Base-by-base conservation (phyloP, 2,113 vertebrate species). In the Pica pica region DNA sequence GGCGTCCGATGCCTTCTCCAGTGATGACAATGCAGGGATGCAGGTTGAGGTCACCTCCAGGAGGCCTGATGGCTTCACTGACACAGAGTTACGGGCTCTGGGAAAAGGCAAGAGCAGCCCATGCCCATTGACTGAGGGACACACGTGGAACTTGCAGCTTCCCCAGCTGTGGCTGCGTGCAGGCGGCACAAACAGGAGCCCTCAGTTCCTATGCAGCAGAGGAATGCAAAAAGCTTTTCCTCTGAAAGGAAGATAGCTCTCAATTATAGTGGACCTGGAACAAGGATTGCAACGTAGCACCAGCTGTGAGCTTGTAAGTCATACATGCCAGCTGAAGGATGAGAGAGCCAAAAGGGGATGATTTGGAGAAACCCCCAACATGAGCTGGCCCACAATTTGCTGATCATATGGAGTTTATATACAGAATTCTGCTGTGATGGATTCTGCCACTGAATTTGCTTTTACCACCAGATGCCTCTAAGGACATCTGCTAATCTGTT, bases 381-480 rank as follows among this genome's bases (percentile, higher is more conserved):
- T 16, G 73, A 93, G 91, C 89, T 94, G 94, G 87, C 94, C 78
- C 61, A 63, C 42, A 33, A 93, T 76, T 89, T 82, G 73, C 93
- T 93, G 90, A 87, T 92, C 85, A 82, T 75, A 87, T n/a, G 83
- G 95, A 89, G 89, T 53, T 75, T 75, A 83, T 63, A 63, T 21
- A 93, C 83, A 91, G 84, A 94, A 89, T 87, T 94, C 78, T 77
- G 94, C 92, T 91, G 93, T 63, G 82, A 46, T 89, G 87, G 80
- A 83, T 92, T 94, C 89, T 94, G 89, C 82, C 91, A 71, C 76
- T 85, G 79, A 49, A 84, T 95, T 83, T 83, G 83, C 93, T 81
- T 93, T 92, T 75, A 89, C 70, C 82, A 93, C 90, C 92, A 93
- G 83, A 89, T 85, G 94, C 95, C 97, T 94, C 93, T 77, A 80